Conservation (phyloP, 2,797 vertebrate species). For the Bufotes viridis region DNA sequence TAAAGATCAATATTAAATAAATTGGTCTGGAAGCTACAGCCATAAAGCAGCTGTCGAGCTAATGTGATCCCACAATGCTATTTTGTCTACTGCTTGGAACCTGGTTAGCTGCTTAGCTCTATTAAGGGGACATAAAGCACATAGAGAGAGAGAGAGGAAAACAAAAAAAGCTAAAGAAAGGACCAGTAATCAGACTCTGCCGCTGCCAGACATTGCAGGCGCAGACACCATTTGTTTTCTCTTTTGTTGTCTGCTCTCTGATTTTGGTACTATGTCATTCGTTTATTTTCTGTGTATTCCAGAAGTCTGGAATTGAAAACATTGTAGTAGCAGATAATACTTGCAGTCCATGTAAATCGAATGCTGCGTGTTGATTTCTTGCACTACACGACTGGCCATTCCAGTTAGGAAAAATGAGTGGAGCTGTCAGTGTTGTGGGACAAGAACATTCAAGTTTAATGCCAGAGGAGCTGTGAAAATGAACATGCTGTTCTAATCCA, state of each 20-base stretch:
- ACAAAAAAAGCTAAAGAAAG: conserved; percentile 65
- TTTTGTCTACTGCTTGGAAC: conserved; percentile 84
- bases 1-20: conserved; percentile 91
- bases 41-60: conserved; percentile 86
- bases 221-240: conserved; percentile 44
- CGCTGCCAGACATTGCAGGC: conserved; percentile 22
- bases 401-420: neutral
- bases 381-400: neutral
- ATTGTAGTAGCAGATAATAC: neutral
- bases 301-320: neutral
- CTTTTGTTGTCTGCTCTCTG: conserved; percentile 5
- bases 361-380: neutral
- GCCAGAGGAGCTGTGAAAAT: neutral
- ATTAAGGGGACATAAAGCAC: conserved; percentile 76
- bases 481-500: neutral
- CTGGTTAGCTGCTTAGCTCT: conserved; percentile 82
- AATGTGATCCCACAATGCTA: conserved; percentile 87
- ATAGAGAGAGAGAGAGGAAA: conserved; percentile 53
- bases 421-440: neutral
- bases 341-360: neutral
- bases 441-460: neutral
- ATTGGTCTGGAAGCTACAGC: conserved; percentile 87
- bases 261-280: conserved; percentile 24
- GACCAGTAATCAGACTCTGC: conserved; percentile 30
- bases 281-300: neutral